These are phyloP conservation scores for Zygothrica quintamaculata DNA, from an alignment of 2,888 invertebrate genomes.

Conservation along the genomic window DNA sequence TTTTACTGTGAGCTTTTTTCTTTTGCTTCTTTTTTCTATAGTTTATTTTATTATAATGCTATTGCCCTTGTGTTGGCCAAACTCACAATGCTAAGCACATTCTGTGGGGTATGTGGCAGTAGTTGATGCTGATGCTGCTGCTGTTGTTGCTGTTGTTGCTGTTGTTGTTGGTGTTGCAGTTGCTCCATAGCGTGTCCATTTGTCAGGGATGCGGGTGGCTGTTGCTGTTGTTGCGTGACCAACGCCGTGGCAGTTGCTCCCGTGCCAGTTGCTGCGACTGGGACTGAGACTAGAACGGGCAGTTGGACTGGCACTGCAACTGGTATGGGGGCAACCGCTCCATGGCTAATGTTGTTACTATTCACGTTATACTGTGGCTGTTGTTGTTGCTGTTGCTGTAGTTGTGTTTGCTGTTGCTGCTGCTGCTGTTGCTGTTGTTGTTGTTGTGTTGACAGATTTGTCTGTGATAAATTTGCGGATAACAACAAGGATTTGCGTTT, in stretches of 20 bases:
- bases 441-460: constrained; percentile 79
- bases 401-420: constrained; percentile 58
- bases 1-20: constrained; percentile 1
- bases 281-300: constrained; percentile 1
- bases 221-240: constrained; percentile 62
- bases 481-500: constrained; percentile 80
- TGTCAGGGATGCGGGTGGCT: constrained; percentile 69
- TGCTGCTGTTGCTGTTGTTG: constrained; percentile 42
- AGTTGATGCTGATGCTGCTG: constrained; percentile 64
- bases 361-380: constrained; percentile 65
- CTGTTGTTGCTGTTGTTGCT: constrained; percentile 61
- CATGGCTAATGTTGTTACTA: constrained; percentile 50
- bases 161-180: constrained; percentile 61
- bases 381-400: constrained; percentile 59
- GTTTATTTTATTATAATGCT: constrained; percentile 74
- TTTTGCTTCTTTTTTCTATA: constrained; percentile 20
- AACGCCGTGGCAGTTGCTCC: constrained; percentile 61
- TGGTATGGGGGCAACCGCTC: constrained; percentile 35
- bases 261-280: constrained; percentile 38
- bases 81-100: constrained; percentile 85
- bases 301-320: not conserved
- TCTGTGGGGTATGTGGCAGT: constrained; percentile 66
- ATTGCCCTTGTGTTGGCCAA: constrained; percentile 53
- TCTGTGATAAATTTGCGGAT: constrained; percentile 80
- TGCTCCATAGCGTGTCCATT: constrained; percentile 77